These are phyloP conservation scores for Myocastor coypus DNA, from an alignment of 2,113 vertebrate species.

Conservation along the genomic window DNA sequence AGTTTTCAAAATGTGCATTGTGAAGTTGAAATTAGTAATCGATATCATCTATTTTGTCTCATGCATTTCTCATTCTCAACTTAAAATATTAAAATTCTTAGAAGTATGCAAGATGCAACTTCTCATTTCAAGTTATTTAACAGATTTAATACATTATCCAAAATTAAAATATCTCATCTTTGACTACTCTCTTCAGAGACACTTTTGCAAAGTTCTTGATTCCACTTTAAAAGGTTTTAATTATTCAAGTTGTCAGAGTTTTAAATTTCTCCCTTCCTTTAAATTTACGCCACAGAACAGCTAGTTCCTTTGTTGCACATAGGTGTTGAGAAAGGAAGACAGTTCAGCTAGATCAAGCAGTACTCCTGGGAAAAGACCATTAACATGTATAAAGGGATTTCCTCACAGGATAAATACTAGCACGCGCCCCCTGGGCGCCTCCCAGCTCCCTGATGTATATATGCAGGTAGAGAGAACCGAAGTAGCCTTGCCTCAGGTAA, in stretches of 20 bases:
- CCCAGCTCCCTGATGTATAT: slow-evolving; percentile 86
- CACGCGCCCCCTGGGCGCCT: slow-evolving; percentile 88
- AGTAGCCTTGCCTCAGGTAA: slow-evolving; percentile 63
- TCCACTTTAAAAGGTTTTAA: slow-evolving; percentile 80
- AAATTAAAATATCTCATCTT: background rate
- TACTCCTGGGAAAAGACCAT: slow-evolving; percentile 89
- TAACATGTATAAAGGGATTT: slow-evolving; percentile 94
- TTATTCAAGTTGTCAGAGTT: slow-evolving; percentile 82
- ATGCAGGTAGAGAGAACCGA: slow-evolving; percentile 82
- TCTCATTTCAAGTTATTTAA: background rate
- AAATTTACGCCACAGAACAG: background rate
- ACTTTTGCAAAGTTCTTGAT: slow-evolving; percentile 71
- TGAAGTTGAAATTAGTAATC: background rate
- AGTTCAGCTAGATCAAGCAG: slow-evolving; percentile 85
- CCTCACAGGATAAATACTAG: slow-evolving; percentile 95
- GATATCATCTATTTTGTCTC: background rate
- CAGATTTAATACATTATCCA: background rate
- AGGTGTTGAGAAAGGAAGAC: slow-evolving; percentile 84
- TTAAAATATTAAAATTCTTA: slow-evolving; percentile 13
- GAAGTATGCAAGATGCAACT: background rate
- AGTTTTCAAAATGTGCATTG: background rate
- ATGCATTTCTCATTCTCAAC: background rate
- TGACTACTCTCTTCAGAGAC: background rate
- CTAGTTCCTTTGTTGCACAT: slow-evolving; percentile 69
- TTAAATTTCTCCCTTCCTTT: slow-evolving; percentile 87